Percentiles rank a stretch among this genome's conserved stretches.
Conservation (phyloP, 2,888 invertebrate species). For the Gastracanthus pulcherrimus region DNA sequence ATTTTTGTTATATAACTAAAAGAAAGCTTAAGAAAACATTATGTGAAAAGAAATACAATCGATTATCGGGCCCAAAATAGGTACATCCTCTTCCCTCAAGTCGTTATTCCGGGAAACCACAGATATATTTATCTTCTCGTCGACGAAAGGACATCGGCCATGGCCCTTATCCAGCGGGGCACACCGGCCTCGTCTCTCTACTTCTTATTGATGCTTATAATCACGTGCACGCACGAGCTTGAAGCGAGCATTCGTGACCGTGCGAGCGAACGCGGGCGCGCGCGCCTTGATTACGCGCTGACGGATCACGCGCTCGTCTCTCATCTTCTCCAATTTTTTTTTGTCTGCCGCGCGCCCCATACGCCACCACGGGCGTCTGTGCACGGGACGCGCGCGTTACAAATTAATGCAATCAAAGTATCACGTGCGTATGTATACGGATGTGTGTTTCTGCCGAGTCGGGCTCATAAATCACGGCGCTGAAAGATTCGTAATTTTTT, state of each 20-base stretch:
- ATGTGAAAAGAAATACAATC: too few relatives aligned
- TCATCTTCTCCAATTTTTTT: conserved; percentile 28
- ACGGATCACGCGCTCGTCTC: conserved; percentile 22
- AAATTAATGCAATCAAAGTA: conserved; percentile 29
- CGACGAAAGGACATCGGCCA: not conserved
- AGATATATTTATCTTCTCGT: not conserved
- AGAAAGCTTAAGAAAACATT: too few relatives aligned
- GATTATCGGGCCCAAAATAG: too few relatives aligned
- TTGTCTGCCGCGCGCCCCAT: not conserved
- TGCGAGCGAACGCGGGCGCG: not conserved
- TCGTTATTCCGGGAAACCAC: too few relatives aligned
- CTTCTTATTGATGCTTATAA: not conserved
- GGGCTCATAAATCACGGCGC: not conserved
- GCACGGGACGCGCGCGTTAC: not conserved
- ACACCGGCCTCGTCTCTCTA: not conserved
- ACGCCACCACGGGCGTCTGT: too few relatives aligned
- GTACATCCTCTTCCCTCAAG: too few relatives aligned
- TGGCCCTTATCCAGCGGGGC: not conserved
- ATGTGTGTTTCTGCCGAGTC: not conserved
- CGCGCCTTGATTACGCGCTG: conserved; percentile 34
- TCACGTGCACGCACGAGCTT: not conserved
- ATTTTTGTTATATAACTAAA: too few relatives aligned
- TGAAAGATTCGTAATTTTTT: not conserved
- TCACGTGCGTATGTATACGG: conserved; percentile 14
- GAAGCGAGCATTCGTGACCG: not conserved